phyloP scores from a whole-genome alignment of 2,888 invertebrate genomes.

The Aphelenchoides bicaudatus region DNA sequence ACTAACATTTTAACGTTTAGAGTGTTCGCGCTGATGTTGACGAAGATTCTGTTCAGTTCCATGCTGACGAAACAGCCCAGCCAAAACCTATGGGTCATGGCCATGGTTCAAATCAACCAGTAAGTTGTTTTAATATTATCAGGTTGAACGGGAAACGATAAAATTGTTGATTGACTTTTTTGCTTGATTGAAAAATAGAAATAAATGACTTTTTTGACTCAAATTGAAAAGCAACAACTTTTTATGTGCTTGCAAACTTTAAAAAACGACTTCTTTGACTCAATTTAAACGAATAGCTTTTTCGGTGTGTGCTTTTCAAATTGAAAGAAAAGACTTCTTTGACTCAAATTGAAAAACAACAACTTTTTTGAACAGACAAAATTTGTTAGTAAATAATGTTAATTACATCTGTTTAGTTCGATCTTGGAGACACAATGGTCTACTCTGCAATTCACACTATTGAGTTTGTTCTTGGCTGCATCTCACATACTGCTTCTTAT shows the following conservation, averaged over 20 bases:
- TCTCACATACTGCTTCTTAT: constrained; percentile 60
- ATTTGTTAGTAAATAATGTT: not conserved
- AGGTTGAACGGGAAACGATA: too few relatives aligned
- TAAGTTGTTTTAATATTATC: constrained; percentile 26
- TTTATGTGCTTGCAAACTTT: too few relatives aligned
- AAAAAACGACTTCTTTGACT: too few relatives aligned
- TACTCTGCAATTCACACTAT: constrained; percentile 60
- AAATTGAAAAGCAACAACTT: too few relatives aligned
- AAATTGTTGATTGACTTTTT: too few relatives aligned
- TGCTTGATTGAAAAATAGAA: too few relatives aligned
- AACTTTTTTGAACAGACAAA: not conserved
- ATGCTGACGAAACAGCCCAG: constrained; percentile 35
- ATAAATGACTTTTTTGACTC: not conserved
- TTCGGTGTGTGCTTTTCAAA: too few relatives aligned
- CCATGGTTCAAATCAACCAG: constrained; percentile 52
- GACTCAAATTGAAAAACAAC: too few relatives aligned
- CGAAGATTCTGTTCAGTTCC: constrained; percentile 57
- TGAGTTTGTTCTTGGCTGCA: constrained; percentile 59
- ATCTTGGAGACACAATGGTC: constrained; percentile 56
- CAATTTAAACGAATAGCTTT: too few relatives aligned
- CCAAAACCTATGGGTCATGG: constrained; percentile 40
- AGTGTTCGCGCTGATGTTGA: constrained; percentile 59
- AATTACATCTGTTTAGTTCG: constrained; percentile 36
- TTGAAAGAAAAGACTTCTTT: too few relatives aligned
- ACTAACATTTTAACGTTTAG: too few relatives aligned